Evolutionary conservation across 92 coral and sea anemone species (phyloP), one percentile per base, ranked within the genome.

Genomic region (Epizoanthus fatuus): DNA sequence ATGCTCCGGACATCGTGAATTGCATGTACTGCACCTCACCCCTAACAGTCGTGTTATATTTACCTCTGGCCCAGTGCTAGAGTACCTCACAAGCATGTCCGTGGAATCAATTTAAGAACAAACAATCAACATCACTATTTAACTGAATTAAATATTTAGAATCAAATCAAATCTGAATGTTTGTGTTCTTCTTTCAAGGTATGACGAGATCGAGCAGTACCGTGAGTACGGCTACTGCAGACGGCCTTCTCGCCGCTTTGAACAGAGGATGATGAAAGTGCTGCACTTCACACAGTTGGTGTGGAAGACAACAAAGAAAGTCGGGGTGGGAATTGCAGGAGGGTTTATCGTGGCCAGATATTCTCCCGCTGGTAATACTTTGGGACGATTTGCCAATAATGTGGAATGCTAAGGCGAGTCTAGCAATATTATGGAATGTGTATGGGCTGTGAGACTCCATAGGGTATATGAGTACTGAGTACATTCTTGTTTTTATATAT

Each of bases 281-380:
- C 71, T 65, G 17, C 71, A 65, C 40, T 65, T 65, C 71, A 65
- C 47, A 15, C 71, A 65, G 40, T 2, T 65, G 7, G 71, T 65
- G 45, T 65, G 71, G 71, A 35, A 65, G 71, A 42, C 42, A 35
- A 65, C 71, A 14, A 65, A 7, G 45, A 65, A 65, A 42, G 71
- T 65, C 47, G 71, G 71, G 7, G 49, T 65, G 17, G 71, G 71
- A 37, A 65, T 37, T 32, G 71, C 71, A 3, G 71, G 71, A 65
- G 71, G 47, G 4, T 65, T 35, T 65, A 42, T 65, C 3, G 71
- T 65, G 37, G 71, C 71, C 71, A 32, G 71, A 37, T 65, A 65
- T 37, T 65, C 5, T n/a, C 71, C 71, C 42, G 19, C 71, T 9
- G 71, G 71, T 9, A 65, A 65, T 42, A 65, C 3, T 19, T 35